These are phyloP conservation scores for Leptopilina boulardi DNA, from an alignment of 1,140 invertebrate species.

Conservation along the genomic window DNA sequence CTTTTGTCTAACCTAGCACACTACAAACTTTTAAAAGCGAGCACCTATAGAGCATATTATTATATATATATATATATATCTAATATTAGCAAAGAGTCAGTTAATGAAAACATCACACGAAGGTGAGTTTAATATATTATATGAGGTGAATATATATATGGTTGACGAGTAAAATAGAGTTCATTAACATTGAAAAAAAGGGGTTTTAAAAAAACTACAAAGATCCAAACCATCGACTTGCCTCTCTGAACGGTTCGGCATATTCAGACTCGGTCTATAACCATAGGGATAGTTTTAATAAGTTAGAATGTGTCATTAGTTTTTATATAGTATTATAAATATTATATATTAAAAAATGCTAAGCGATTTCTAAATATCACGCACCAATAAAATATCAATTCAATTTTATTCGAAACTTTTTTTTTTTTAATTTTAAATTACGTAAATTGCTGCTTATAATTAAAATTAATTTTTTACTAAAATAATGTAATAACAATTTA, in stretches of 20 bases:
- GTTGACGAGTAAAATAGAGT: constrained; percentile 57
- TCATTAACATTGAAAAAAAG: constrained; percentile 56
- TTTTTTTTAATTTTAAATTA: no score
- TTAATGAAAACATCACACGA: constrained; percentile 71
- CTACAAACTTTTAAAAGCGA: constrained; percentile 71
- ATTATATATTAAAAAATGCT: constrained; percentile 32
- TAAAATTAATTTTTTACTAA: no score
- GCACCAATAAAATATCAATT: constrained; percentile 42
- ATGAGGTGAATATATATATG: constrained; percentile 58
- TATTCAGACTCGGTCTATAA: constrained; percentile 77
- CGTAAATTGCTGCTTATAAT: no score
- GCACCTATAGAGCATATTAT: constrained; percentile 66
- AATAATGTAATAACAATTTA: no score
- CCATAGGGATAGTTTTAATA: constrained; percentile 73
- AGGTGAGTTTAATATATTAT: constrained; percentile 61
- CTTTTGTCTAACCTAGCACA: constrained; percentile 66
- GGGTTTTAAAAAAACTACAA: constrained; percentile 69
- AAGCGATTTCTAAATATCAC: constrained; percentile 35
- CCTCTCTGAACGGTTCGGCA: constrained; percentile 77
- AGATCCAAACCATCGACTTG: constrained; percentile 77
- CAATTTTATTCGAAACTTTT: background rate
- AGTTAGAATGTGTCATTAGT: constrained; percentile 64
- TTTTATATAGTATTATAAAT: constrained; percentile 32
- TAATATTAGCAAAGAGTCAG: constrained; percentile 68
- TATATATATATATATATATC: no score